These are phyloP conservation scores for Onychomys arenicola DNA, from an alignment of 2,797 vertebrate genomes.

Conservation along the genomic window DNA sequence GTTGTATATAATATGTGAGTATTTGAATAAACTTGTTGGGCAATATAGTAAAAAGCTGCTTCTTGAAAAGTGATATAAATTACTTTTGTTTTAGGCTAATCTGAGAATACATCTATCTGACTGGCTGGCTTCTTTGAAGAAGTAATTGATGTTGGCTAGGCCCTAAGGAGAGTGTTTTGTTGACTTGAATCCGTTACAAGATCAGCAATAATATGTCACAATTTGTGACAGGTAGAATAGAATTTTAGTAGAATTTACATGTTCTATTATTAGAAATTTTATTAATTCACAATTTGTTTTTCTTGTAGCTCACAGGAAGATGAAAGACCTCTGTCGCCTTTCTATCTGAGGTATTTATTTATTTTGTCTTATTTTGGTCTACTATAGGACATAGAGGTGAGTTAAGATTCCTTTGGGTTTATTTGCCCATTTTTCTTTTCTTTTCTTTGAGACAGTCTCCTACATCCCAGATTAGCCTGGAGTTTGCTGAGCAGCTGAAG, in stretches of 20 bases:
- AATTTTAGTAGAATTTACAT: conserved; percentile 67
- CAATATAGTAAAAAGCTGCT: conserved; percentile 30
- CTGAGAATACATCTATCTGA: neutral
- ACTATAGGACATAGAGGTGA: conserved; percentile 8
- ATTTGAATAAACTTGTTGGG: neutral
- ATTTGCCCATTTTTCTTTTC: neutral
- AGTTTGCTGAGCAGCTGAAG: neutral
- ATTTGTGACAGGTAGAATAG: conserved; percentile 18
- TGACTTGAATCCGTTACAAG: neutral
- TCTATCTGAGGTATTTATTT: conserved; percentile 94
- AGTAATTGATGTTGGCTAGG: conserved; percentile 13
- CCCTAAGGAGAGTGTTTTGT: conserved; percentile 5
- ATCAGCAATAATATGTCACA: neutral
- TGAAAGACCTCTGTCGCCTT: conserved; percentile 94
- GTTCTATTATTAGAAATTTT: conserved; percentile 64
- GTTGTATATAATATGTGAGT: conserved; percentile 17
- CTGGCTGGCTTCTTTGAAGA: conserved; percentile 20
- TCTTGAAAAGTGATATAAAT: conserved; percentile 11
- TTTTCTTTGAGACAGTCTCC: neutral
- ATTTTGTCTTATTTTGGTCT: conserved; percentile 66
- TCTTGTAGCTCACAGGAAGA: conserved; percentile 93
- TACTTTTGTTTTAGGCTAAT: conserved; percentile 28
- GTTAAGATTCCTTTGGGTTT: neutral
- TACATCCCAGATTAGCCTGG: no score
- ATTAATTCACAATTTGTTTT: conserved; percentile 83